Percentiles rank a stretch among this genome's conserved stretches.
phyloP scores from a whole-genome alignment of 2,888 invertebrate species.

The Catocala nupta region DNA sequence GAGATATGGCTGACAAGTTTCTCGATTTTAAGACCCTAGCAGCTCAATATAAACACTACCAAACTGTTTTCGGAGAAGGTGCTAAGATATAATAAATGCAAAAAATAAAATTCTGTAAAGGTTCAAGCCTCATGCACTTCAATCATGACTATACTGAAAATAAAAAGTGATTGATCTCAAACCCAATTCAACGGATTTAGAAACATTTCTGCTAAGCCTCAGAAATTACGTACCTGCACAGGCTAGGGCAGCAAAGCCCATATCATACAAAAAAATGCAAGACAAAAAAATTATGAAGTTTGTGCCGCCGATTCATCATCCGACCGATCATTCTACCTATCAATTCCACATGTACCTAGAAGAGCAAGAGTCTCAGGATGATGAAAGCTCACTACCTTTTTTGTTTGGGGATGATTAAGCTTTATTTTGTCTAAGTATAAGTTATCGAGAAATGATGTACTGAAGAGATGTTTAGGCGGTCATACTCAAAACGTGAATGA shows the following conservation, averaged over 20 bases:
- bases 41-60: neutral
- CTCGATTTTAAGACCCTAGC: neutral
- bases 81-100: neutral
- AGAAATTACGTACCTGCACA: conserved; percentile 37
- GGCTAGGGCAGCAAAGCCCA: conserved; percentile 24
- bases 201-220: conserved; percentile 30
- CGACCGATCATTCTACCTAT: conserved; percentile 29
- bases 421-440: too few species aligned
- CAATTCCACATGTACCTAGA: conserved; percentile 26
- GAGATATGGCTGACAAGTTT: conserved; percentile 3
- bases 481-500: too few species aligned
- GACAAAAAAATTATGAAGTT: conserved; percentile 37
- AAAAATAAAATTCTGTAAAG: conserved; percentile 15
- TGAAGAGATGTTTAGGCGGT: too few species aligned
- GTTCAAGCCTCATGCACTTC: conserved; percentile 14
- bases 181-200: conserved; percentile 33
- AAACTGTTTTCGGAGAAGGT: neutral
- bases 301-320: conserved; percentile 28
- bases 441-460: too few species aligned
- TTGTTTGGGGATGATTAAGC: too few species aligned
- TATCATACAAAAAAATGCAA: conserved; percentile 40
- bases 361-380: conserved; percentile 23
- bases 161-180: conserved; percentile 32
- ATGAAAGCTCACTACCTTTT: neutral
- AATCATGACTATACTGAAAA: conserved; percentile 18